A percentile compares a stretch with the other conserved stretches of the same genome.
Conservation (phyloP, 2,113 vertebrate species). For the Aldabrachelys gigantea region DNA sequence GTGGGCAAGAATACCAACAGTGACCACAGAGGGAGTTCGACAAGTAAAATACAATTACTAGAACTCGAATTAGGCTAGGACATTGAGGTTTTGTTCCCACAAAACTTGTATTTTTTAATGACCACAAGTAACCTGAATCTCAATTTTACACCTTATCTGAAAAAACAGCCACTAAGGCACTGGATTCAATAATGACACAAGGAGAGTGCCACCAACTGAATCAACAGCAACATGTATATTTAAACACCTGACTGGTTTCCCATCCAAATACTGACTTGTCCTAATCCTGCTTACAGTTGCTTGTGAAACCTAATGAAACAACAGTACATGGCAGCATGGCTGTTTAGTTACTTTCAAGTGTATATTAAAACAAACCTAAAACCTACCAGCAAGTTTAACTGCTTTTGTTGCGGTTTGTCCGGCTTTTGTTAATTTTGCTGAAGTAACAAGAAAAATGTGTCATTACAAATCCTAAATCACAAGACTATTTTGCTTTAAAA, state of each 20-base stretch:
- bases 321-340: rapidly evolving
- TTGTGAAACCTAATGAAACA: neutral
- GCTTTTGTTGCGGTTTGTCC: slow-evolving; percentile 22
- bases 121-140: neutral
- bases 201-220: rapidly evolving
- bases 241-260: neutral
- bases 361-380: neutral
- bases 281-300: neutral
- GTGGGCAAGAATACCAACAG: neutral
- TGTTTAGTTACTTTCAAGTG: neutral
- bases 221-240: neutral
- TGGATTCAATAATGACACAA: neutral
- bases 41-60: neutral
- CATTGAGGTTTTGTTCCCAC: neutral
- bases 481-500: neutral
- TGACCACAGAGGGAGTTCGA: neutral
- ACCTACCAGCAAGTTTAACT: slow-evolving; percentile 39
- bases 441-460: slow-evolving; percentile 5
- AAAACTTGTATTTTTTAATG: neutral
- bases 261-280: neutral
- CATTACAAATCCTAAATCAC: slow-evolving; percentile 6
- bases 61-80: neutral
- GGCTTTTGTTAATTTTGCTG: slow-evolving; percentile 24
- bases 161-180: neutral
- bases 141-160: neutral